phyloP scores from a whole-genome alignment of 2,888 invertebrate genomes.

The Mesorhabditis belari region DNA sequence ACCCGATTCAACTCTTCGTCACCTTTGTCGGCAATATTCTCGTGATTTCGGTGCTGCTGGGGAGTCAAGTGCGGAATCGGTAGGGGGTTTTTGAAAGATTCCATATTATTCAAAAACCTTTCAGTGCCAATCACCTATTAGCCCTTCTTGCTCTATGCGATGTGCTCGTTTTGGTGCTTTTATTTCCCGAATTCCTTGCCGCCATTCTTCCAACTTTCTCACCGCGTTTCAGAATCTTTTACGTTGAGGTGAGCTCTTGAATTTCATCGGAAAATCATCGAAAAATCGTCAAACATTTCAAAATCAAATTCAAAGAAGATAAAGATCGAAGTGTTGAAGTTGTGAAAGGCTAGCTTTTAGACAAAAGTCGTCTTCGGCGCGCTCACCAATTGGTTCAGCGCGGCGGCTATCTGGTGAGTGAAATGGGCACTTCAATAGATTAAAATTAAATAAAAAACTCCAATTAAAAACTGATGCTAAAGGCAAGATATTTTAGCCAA shows the following conservation, averaged over 20 bases:
- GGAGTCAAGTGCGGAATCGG: slow-evolving; percentile 34
- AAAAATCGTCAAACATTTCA: neutral
- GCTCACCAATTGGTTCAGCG: slow-evolving; percentile 37
- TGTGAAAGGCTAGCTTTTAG: no score
- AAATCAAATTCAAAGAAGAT: neutral
- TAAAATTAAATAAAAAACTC: no score
- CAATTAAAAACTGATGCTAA: no score
- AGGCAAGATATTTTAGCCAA: no score
- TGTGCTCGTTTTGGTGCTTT: slow-evolving; percentile 33
- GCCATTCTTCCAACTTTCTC: no score
- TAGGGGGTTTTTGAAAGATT: slow-evolving; percentile 2
- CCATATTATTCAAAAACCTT: neutral
- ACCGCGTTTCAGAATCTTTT: no score
- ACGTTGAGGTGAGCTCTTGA: slow-evolving; percentile 4
- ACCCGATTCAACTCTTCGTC: slow-evolving; percentile 44
- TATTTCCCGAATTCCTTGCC: slow-evolving; percentile 28
- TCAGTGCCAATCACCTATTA: slow-evolving; percentile 33
- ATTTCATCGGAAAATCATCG: no score
- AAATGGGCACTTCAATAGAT: no score
- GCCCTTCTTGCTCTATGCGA: slow-evolving; percentile 35
- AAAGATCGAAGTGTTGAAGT: neutral
- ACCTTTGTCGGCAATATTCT: slow-evolving; percentile 45
- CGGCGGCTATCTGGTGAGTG: slow-evolving; percentile 38
- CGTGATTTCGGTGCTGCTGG: slow-evolving; percentile 42
- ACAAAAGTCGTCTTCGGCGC: slow-evolving; percentile 32